phyloP scores from a whole-genome alignment of 2,888 invertebrate species.

The Drosophila niveifrons region DNA sequence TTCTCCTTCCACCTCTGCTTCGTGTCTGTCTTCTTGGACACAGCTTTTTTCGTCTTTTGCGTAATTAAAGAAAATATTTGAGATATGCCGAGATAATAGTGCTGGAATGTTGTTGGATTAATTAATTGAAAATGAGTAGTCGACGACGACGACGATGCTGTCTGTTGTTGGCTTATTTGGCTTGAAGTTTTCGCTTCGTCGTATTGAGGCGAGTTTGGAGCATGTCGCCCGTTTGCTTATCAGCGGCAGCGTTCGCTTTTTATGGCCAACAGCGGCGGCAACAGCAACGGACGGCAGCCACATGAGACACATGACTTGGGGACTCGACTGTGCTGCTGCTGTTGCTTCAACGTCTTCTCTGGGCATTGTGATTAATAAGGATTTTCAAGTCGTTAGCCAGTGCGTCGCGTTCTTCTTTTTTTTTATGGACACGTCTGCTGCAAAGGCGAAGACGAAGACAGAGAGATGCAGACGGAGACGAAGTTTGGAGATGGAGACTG shows the following conservation, averaged over 20 bases:
- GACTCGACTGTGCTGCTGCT: conserved; percentile 12
- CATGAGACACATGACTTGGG: conserved; percentile 52
- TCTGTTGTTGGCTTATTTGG: conserved; percentile 60
- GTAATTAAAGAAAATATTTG: conserved; percentile 81
- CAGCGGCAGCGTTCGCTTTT: conserved; percentile 77
- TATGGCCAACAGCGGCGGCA: conserved; percentile 62
- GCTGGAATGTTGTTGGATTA: conserved; percentile 81
- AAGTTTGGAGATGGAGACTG: conserved; percentile 2
- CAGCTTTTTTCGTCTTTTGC: conserved; percentile 48
- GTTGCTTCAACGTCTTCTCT: conserved; percentile 32
- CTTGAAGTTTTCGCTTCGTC: conserved; percentile 26
- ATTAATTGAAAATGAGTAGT: conserved; percentile 81
- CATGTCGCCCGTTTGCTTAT: conserved; percentile 78
- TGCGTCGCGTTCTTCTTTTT: conserved; percentile 42
- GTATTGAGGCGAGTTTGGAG: conserved; percentile 25
- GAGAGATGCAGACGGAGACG: background rate
- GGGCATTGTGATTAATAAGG: conserved; percentile 78
- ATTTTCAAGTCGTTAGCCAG: conserved; percentile 78
- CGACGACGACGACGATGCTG: conserved; percentile 50
- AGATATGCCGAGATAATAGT: conserved; percentile 81
- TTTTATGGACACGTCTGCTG: conserved; percentile 62
- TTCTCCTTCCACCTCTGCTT: conserved; percentile 7
- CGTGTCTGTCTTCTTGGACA: conserved; percentile 29
- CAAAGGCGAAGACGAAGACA: background rate
- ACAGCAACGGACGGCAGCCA: conserved; percentile 43